Conservation (phyloP, 2,113 vertebrate genomes). For the Redunca redunca region DNA sequence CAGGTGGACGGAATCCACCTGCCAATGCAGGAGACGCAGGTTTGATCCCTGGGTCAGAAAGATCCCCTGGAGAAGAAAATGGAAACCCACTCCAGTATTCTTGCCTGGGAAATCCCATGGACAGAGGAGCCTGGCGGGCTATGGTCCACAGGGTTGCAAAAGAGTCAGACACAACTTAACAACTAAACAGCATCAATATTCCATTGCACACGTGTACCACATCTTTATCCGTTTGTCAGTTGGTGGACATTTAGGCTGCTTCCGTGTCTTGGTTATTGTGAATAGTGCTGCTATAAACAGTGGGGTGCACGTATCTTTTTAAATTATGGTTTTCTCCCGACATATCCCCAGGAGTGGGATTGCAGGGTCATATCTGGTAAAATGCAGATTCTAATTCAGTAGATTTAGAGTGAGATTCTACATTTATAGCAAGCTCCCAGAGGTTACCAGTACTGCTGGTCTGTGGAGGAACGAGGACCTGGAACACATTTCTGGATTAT, state of each 20-base stretch:
- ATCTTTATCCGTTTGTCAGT: background rate
- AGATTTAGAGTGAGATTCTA: background rate
- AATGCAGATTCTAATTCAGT: background rate
- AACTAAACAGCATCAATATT: background rate
- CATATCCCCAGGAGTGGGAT: background rate
- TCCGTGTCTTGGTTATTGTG: background rate
- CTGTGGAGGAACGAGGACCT: background rate
- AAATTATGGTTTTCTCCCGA: background rate
- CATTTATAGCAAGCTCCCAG: background rate
- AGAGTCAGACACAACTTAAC: background rate
- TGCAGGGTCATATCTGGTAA: background rate
- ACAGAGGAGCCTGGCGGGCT: background rate
- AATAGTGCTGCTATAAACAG: background rate
- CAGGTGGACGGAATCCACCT: background rate
- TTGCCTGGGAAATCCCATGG: background rate
- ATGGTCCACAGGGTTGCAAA: background rate
- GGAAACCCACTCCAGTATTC: background rate
- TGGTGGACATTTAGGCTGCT: background rate
- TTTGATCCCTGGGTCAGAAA: background rate
- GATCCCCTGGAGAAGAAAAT: background rate
- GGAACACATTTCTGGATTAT: background rate
- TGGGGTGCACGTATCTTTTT: background rate
- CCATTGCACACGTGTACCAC: accelerated
- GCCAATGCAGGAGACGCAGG: background rate
- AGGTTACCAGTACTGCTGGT: no score